These are phyloP conservation scores for Pissodes strobi DNA, from an alignment of 1,140 invertebrate species.

Conservation along the genomic window DNA sequence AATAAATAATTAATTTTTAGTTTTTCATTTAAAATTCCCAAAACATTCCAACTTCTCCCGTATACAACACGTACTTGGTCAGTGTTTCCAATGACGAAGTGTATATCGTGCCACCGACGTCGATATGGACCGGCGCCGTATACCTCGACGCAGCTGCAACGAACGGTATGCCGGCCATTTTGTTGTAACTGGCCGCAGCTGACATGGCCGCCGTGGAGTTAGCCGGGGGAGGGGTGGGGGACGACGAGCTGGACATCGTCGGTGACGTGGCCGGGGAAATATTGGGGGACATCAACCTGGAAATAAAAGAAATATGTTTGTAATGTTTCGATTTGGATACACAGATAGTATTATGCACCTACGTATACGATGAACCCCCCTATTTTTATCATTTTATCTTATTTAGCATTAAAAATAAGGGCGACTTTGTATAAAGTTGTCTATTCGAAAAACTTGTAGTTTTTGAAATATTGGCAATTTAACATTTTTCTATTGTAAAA, in stretches of 20 bases:
- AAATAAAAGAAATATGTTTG: constrained; percentile 4
- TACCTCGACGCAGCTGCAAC: constrained; percentile 89
- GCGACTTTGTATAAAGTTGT: too few relatives aligned
- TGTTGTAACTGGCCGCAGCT: constrained; percentile 62
- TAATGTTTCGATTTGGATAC: too few relatives aligned
- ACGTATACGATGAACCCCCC: too few relatives aligned
- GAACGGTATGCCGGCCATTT: constrained; percentile 86
- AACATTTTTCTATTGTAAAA: too few relatives aligned
- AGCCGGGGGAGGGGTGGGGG: constrained; percentile 68
- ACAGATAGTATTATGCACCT: too few relatives aligned
- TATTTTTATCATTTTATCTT: too few relatives aligned
- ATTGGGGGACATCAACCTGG: constrained; percentile 60
- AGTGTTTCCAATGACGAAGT: constrained; percentile 94
- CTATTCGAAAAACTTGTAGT: too few relatives aligned
- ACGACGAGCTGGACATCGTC: constrained; percentile 70
- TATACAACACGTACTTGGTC: constrained; percentile 90
- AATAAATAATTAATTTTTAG: too few relatives aligned
- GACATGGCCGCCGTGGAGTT: constrained; percentile 70
- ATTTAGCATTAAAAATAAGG: too few relatives aligned
- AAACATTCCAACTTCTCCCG: too few relatives aligned
- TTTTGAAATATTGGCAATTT: too few relatives aligned
- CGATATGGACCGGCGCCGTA: constrained; percentile 95
- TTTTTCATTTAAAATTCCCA: too few relatives aligned
- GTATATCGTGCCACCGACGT: constrained; percentile 95
- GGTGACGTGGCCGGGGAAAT: constrained; percentile 64